A percentile compares a stretch with the other conserved stretches of the same genome.
Conservation (phyloP, 2,888 invertebrate genomes). For the Spodoptera picta region DNA sequence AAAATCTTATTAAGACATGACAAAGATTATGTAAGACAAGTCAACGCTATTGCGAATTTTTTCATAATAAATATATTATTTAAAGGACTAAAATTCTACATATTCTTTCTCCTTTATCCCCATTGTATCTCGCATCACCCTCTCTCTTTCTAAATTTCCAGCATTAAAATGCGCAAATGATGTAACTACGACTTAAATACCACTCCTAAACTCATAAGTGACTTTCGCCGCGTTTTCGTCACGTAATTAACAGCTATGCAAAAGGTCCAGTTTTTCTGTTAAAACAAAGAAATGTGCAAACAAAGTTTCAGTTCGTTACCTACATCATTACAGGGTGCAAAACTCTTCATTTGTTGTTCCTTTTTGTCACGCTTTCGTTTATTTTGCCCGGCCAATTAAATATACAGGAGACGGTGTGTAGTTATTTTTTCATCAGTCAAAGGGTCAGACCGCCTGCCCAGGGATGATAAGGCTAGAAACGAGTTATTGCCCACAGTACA, state of each 20-base stretch:
- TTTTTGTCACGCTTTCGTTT: slow-evolving; percentile 51
- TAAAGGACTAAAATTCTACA: too few species aligned
- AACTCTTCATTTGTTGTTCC: slow-evolving; percentile 52
- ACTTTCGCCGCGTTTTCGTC: slow-evolving; percentile 22
- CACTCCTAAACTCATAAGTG: slow-evolving; percentile 28
- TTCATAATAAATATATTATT: too few species aligned
- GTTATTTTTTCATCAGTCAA: slow-evolving; percentile 56
- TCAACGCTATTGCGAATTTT: too few species aligned
- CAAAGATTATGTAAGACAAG: too few species aligned
- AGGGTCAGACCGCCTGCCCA: slow-evolving; percentile 33
- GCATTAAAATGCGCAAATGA: slow-evolving; percentile 6
- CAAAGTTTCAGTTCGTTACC: slow-evolving; percentile 50
- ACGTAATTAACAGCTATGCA: slow-evolving; percentile 41
- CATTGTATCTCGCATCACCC: too few species aligned
- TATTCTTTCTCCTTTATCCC: too few species aligned
- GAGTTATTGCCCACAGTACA: slow-evolving; percentile 38
- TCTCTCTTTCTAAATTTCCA: not conserved
- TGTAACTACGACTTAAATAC: slow-evolving; percentile 22
- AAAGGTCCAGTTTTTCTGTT: slow-evolving; percentile 36
- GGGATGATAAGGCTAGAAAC: slow-evolving; percentile 38
- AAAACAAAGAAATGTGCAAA: slow-evolving; percentile 50
- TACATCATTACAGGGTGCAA: slow-evolving; percentile 52
- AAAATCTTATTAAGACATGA: too few species aligned
- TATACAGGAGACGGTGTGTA: slow-evolving; percentile 43
- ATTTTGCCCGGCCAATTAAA: slow-evolving; percentile 49